Evolutionary conservation across 2,888 invertebrate genomes (phyloP).

Genomic region (Cephus runcator): DNA sequence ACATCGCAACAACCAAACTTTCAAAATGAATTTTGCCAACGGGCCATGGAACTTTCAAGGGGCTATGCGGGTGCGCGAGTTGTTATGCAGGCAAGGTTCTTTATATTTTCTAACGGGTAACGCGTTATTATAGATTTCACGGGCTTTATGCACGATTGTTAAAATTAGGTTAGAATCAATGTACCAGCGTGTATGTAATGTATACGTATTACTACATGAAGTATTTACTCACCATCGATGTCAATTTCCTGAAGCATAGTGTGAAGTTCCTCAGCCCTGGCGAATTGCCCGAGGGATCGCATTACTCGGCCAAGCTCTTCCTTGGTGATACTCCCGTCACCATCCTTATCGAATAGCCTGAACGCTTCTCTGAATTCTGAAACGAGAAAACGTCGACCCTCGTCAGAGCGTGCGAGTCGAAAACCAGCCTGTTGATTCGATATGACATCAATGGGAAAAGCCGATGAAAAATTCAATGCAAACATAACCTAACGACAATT

Average conservation of each 20-base stretch:
- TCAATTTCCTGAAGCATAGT: slow-evolving; percentile 88
- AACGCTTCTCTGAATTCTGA: slow-evolving; percentile 88
- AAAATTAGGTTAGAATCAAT: not conserved
- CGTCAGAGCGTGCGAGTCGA: not conserved
- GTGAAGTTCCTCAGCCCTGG: slow-evolving; percentile 85
- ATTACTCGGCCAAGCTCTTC: slow-evolving; percentile 87
- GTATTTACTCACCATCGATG: slow-evolving; percentile 73
- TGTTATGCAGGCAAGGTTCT: too few relatives aligned
- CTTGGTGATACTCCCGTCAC: slow-evolving; percentile 88
- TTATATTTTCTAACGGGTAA: too few relatives aligned
- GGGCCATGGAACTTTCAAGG: too few relatives aligned
- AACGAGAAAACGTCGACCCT: slow-evolving; percentile 32
- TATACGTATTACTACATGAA: not conserved
- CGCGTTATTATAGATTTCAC: too few relatives aligned
- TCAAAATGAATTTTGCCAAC: too few relatives aligned
- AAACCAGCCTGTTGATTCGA: not conserved
- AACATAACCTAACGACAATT: slow-evolving; percentile 3
- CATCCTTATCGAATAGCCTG: slow-evolving; percentile 88
- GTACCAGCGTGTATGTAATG: not conserved
- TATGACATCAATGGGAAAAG: not conserved
- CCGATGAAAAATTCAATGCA: slow-evolving; percentile 13
- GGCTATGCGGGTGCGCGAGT: too few relatives aligned
- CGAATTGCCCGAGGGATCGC: slow-evolving; percentile 88
- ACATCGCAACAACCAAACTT: too few relatives aligned
- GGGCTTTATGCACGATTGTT: not conserved